Conservation (phyloP, 2,113 vertebrate genomes). For the Ailurus styani region DNA sequence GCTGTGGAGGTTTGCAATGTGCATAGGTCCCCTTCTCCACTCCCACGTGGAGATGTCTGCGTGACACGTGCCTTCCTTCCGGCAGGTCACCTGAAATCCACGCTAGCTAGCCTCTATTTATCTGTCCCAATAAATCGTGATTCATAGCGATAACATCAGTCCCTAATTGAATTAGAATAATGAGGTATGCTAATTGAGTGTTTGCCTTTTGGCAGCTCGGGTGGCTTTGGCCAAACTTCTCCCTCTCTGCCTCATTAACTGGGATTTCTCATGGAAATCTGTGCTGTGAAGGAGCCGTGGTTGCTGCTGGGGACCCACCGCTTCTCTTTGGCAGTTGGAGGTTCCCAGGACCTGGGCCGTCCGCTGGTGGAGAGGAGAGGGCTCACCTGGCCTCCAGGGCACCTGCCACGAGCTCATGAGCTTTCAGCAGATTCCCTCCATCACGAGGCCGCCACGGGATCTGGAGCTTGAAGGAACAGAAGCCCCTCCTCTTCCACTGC, state of each 20-base stretch:
- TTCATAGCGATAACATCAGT: background rate
- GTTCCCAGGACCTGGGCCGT: background rate
- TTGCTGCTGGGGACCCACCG: background rate
- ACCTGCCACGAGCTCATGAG: background rate
- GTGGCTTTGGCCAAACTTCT: background rate
- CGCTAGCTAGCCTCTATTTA: background rate
- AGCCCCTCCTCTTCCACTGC: background rate
- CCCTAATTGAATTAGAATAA: background rate
- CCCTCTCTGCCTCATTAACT: background rate
- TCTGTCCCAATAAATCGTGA: background rate
- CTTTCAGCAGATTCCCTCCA: too few species aligned
- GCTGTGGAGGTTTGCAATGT: rapidly evolving
- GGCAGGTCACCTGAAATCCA: background rate
- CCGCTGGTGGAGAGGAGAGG: too few species aligned
- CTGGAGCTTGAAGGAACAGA: background rate
- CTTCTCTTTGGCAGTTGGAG: background rate
- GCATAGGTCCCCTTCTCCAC: rapidly evolving
- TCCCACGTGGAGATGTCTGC: background rate
- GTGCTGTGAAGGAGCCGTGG: rapidly evolving
- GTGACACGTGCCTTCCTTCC: rapidly evolving
- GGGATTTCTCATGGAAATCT: background rate
- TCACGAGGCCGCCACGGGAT: background rate
- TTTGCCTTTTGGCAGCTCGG: background rate
- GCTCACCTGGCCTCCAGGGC: rapidly evolving
- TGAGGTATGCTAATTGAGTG: background rate